Conservation (phyloP, 1,140 invertebrate genomes). For the Linepithema humile region DNA sequence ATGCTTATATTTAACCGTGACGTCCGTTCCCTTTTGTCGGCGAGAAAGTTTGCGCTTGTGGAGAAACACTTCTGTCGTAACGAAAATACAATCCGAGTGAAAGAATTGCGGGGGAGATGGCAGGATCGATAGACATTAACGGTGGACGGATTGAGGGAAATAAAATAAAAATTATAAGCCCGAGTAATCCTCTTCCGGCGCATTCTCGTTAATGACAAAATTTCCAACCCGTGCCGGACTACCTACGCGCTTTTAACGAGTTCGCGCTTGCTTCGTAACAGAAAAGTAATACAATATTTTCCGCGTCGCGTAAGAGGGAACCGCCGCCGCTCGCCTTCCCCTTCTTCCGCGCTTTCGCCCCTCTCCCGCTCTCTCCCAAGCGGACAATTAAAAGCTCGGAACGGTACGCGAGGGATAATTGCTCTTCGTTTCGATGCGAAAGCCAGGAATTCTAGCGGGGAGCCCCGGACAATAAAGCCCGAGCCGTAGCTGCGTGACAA, state of each 20-base stretch:
- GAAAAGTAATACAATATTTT: conserved; percentile 70
- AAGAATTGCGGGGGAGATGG: neutral
- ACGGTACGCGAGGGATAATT: conserved; percentile 69
- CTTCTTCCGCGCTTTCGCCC: neutral
- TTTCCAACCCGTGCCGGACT: conserved; percentile 42
- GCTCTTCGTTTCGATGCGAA: conserved; percentile 72
- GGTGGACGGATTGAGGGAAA: conserved; percentile 19
- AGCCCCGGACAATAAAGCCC: conserved; percentile 69
- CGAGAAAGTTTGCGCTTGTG: neutral
- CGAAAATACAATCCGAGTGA: conserved; percentile 8
- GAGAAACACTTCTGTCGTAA: neutral
- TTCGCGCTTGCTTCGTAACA: conserved; percentile 48
- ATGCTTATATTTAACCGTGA: neutral
- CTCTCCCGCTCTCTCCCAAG: neutral
- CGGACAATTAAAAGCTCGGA: conserved; percentile 73
- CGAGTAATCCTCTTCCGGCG: conserved; percentile 37
- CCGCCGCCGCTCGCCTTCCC: neutral
- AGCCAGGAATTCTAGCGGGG: conserved; percentile 69
- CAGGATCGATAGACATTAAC: conserved; percentile 24
- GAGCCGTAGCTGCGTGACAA: conserved; percentile 64
- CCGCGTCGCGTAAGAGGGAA: conserved; percentile 17
- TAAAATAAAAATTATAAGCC: conserved; percentile 21
- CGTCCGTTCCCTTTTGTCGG: neutral
- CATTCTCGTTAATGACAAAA: conserved; percentile 54
- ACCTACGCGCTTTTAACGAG: conserved; percentile 59